Conservation (phyloP, 2,888 invertebrate genomes). For the Cheiracanthium punctorium region DNA sequence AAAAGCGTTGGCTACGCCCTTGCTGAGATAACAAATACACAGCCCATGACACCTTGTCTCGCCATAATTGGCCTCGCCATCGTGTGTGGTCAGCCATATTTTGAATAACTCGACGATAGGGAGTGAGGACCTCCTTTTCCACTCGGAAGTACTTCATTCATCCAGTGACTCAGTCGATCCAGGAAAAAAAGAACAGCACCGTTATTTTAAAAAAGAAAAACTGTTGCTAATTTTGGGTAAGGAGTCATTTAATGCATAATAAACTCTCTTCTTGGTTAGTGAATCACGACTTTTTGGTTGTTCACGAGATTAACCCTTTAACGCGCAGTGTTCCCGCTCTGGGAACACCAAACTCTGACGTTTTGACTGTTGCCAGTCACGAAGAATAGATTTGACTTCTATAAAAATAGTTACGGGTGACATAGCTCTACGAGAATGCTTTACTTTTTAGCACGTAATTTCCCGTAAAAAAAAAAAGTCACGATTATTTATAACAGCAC, state of each 20-base stretch:
- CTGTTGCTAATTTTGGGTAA: constrained; percentile 27
- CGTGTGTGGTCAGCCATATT: constrained; percentile 47
- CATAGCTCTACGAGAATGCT: too few species aligned
- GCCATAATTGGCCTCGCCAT: constrained; percentile 30
- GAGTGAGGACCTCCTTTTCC: background rate
- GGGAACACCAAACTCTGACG: too few species aligned
- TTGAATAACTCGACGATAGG: background rate
- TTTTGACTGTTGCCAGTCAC: too few species aligned
- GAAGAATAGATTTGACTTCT: too few species aligned
- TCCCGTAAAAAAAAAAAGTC: too few species aligned
- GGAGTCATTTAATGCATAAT: constrained; percentile 1
- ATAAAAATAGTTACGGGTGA: too few species aligned
- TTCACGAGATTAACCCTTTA: constrained; percentile 8
- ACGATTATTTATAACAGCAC: too few species aligned
- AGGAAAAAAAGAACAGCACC: background rate
- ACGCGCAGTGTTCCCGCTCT: too few species aligned
- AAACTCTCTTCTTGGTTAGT: background rate
- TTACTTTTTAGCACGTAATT: too few species aligned
- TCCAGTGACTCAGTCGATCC: constrained; percentile 32
- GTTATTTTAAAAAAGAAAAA: constrained; percentile 40
- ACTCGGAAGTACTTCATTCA: constrained; percentile 36
- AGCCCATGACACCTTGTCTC: background rate
- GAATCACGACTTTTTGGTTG: background rate
- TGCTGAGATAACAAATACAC: background rate
- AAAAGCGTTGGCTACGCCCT: background rate